These are phyloP conservation scores for Rotaria socialis DNA, from an alignment of 2,888 invertebrate species.

Conservation along the genomic window DNA sequence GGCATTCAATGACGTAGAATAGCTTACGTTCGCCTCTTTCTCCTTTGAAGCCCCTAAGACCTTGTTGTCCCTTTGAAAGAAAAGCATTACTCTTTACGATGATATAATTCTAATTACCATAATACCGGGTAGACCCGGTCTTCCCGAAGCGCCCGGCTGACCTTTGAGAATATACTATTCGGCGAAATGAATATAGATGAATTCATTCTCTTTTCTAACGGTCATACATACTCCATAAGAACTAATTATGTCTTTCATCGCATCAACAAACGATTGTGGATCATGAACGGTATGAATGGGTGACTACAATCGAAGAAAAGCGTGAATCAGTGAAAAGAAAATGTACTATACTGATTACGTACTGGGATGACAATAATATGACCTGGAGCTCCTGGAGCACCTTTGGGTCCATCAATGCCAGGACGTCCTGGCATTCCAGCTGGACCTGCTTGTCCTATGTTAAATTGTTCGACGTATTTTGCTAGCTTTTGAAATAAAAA, in stretches of 20 bases:
- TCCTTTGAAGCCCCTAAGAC: neutral
- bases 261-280: neutral
- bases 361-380: conserved; percentile 5
- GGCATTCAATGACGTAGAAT: neutral
- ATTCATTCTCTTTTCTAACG: neutral
- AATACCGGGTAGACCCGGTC: neutral
- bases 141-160: neutral
- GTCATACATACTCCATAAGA: neutral
- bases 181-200: neutral
- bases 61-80: neutral
- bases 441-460: neutral
- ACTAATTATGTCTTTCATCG: neutral
- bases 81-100: neutral
- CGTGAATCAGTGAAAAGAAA: neutral
- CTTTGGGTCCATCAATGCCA: neutral
- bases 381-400: neutral
- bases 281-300: neutral
- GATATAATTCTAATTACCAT: neutral
- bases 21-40: neutral
- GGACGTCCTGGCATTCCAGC: neutral
- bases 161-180: neutral
- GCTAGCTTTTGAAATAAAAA: neutral
- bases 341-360: neutral
- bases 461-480: neutral
- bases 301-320: neutral